phyloP scores from a whole-genome alignment of 2,888 invertebrate species.

The Netelia inedita region DNA sequence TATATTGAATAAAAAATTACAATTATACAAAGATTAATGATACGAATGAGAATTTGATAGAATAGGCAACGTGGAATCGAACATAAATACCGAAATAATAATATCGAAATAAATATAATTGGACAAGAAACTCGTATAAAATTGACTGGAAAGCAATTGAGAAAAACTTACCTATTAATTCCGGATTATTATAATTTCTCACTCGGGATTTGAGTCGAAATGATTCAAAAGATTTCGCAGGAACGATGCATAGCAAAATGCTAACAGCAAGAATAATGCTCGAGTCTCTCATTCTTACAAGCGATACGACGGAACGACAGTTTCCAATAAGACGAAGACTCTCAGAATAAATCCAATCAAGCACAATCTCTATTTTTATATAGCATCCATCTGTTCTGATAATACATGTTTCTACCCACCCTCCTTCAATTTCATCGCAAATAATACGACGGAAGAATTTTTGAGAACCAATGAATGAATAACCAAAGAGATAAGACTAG shows the following conservation, averaged over 20 bases:
- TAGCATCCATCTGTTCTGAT: conserved; percentile 51
- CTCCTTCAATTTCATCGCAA: conserved; percentile 14
- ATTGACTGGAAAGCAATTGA: neutral
- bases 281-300: conserved; percentile 7
- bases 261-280: neutral
- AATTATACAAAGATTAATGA: neutral
- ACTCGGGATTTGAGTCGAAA: conserved; percentile 52
- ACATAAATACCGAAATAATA: too few species aligned
- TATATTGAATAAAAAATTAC: neutral
- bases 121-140: neutral
- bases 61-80: too few species aligned
- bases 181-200: conserved; percentile 63
- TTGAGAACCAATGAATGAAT: conserved; percentile 32
- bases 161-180: conserved; percentile 67
- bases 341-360: conserved; percentile 8
- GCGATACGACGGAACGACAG: too few species aligned
- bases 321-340: neutral
- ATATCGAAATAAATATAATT: too few species aligned
- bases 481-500: conserved; percentile 33
- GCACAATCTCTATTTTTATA: conserved; percentile 51
- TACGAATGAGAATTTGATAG: too few species aligned
- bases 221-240: conserved; percentile 38
- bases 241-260: neutral
- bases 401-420: conserved; percentile 25
- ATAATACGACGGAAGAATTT: neutral